Percentiles rank a stretch among this genome's conserved stretches.
phyloP scores from a whole-genome alignment of 2,888 invertebrate genomes.

The Aelia acuminata region DNA sequence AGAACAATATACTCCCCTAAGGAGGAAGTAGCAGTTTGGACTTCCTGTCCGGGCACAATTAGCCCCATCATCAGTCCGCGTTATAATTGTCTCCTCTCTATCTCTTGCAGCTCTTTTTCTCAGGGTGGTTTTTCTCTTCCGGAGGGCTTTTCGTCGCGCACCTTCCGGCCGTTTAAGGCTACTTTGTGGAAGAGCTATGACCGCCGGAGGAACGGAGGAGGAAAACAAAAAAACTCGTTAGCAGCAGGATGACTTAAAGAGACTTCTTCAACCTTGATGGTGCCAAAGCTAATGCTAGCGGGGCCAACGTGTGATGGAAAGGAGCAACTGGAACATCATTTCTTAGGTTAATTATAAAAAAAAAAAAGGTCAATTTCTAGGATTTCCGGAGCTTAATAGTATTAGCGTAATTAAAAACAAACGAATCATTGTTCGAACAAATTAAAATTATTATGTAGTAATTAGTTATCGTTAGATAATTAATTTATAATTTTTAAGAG shows the following conservation, averaged over 20 bases:
- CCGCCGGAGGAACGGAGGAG: neutral
- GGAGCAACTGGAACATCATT: neutral
- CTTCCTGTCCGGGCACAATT: conserved; percentile 54
- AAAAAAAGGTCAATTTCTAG: neutral
- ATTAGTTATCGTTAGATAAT: no score
- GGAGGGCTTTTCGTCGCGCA: conserved; percentile 3
- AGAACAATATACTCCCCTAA: conserved; percentile 50
- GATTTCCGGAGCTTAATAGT: no score
- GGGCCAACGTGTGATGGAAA: neutral
- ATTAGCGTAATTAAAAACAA: no score
- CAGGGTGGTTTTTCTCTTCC: conserved; percentile 40
- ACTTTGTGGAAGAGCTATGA: conserved; percentile 20
- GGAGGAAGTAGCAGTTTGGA: conserved; percentile 55
- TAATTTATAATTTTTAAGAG: no score
- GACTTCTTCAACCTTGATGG: neutral
- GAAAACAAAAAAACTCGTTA: neutral
- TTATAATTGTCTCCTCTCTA: conserved; percentile 33
- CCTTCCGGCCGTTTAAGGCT: conserved; percentile 42
- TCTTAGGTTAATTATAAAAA: neutral
- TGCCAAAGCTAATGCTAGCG: conserved; percentile 30
- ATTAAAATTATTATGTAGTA: no score
- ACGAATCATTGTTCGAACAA: no score
- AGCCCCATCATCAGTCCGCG: conserved; percentile 2
- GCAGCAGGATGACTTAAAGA: neutral
- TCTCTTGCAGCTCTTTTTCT: conserved; percentile 12